A percentile compares a stretch with the other conserved stretches of the same genome.
phyloP scores from a whole-genome alignment of 2,797 vertebrate genomes.

The Crocidura indochinensis region DNA sequence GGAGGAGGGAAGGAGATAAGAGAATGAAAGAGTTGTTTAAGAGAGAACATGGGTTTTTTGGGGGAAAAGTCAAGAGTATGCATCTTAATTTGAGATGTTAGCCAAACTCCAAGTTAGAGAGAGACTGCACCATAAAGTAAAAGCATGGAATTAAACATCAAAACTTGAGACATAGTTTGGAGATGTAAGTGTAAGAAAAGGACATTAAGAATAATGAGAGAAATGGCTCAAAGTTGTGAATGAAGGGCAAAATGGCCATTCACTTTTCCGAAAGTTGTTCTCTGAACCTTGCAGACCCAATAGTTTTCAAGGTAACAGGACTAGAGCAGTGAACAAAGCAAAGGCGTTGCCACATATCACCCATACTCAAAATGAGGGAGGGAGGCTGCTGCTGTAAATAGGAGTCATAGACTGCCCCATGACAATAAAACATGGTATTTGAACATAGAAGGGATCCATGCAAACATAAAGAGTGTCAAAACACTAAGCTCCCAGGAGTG shows the following conservation, averaged over 20 bases:
- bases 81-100: too few relatives aligned
- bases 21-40: too few relatives aligned
- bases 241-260: not conserved
- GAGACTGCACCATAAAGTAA: too few relatives aligned
- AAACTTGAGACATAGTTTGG: too few relatives aligned
- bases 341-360: not conserved
- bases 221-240: not conserved
- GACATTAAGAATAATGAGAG: not conserved
- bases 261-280: not conserved
- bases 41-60: too few relatives aligned
- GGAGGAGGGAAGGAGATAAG: too few relatives aligned
- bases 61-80: too few relatives aligned
- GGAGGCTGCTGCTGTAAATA: not conserved
- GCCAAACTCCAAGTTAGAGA: too few relatives aligned
- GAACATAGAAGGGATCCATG: too few relatives aligned
- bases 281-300: not conserved
- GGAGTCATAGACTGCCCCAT: not conserved
- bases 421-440: too few relatives aligned
- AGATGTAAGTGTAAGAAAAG: not conserved
- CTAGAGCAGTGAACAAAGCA: not conserved
- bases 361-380: not conserved
- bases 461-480: too few relatives aligned
- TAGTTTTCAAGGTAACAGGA: not conserved
- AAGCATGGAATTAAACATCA: not conserved
- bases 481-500: too few relatives aligned